phyloP scores from a whole-genome alignment of 2,888 invertebrate genomes.

The Hirtodrosophila confusa region DNA sequence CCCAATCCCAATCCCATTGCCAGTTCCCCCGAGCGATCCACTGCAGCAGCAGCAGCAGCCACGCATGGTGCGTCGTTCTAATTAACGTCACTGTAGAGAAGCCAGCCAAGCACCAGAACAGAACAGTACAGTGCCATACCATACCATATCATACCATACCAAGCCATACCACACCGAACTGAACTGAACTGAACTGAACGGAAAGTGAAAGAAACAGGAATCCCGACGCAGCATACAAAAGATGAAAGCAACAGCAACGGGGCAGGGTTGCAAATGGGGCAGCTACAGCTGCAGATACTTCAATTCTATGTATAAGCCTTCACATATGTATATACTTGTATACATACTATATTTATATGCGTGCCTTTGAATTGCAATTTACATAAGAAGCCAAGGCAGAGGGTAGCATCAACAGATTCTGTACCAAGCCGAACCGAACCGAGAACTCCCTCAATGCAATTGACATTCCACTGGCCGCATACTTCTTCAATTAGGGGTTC shows the following conservation, averaged over 20 bases:
- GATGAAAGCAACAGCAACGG: conserved; percentile 56
- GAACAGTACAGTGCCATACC: conserved; percentile 25
- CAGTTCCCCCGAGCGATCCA: conserved; percentile 35
- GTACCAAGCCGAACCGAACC: background rate
- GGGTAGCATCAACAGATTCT: conserved; percentile 29
- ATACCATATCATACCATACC: conserved; percentile 28
- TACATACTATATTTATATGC: conserved; percentile 17
- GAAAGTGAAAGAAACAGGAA: conserved; percentile 43
- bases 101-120: conserved; percentile 23
- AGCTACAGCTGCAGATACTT: conserved; percentile 53
- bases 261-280: conserved; percentile 25
- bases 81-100: conserved; percentile 68
- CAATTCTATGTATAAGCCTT: conserved; percentile 20
- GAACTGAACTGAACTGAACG: conserved; percentile 9
- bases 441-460: conserved; percentile 20
- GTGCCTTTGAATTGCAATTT: conserved; percentile 31
- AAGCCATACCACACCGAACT: conserved; percentile 1
- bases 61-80: conserved; percentile 75
- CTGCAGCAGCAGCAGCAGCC: conserved; percentile 53
- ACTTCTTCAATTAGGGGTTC: conserved; percentile 55
- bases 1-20: conserved; percentile 9
- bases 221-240: conserved; percentile 53
- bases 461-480: conserved; percentile 21
- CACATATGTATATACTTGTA: conserved; percentile 6
- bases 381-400: background rate